phyloP scores from a whole-genome alignment of 2,113 vertebrate species.

The Petrocephalus microphthalmus region DNA sequence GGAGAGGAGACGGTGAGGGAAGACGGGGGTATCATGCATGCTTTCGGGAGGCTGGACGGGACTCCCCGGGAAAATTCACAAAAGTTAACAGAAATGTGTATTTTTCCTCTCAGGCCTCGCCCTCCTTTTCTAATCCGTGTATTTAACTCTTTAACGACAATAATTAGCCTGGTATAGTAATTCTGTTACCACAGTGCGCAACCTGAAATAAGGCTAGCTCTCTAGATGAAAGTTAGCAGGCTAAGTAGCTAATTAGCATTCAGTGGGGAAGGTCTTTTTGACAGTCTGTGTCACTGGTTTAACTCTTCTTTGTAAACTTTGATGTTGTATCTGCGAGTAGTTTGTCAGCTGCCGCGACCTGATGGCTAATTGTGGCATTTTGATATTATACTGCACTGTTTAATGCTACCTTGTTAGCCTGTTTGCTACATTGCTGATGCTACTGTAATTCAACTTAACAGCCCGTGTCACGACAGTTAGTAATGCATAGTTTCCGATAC shows the following conservation, averaged over 20 bases:
- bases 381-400: background rate
- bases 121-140: background rate
- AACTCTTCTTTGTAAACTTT: background rate
- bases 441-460: background rate
- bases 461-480: background rate
- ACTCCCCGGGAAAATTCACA: slow-evolving; percentile 33
- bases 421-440: background rate
- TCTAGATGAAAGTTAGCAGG: slow-evolving; percentile 13
- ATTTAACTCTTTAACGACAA: background rate
- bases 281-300: background rate
- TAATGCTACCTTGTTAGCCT: background rate
- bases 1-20: slow-evolving; percentile 73
- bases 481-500: background rate
- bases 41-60: slow-evolving; percentile 38
- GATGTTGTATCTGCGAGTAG: background rate
- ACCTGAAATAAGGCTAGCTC: slow-evolving; percentile 3
- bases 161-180: background rate
- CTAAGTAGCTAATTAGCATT: slow-evolving; percentile 14
- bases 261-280: background rate
- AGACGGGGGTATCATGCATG: slow-evolving; percentile 21
- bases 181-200: background rate
- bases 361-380: background rate
- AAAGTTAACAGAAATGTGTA: background rate
- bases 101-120: background rate
- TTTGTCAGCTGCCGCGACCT: background rate